Evolutionary conservation across 2,113 vertebrate species (phyloP), one percentile per base, ranked within the genome.

Genomic region (Cyanoderma ruficeps): DNA sequence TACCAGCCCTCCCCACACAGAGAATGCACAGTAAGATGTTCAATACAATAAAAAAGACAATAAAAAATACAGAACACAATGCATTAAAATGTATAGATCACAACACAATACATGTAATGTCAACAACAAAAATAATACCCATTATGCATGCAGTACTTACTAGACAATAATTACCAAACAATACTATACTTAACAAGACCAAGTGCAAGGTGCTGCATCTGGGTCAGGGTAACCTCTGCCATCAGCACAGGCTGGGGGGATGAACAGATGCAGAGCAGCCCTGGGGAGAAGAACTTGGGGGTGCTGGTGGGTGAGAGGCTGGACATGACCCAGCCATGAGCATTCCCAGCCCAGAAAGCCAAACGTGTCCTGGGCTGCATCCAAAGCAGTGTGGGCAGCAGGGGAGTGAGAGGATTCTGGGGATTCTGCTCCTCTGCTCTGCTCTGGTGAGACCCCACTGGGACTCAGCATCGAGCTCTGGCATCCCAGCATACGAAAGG

Each of bases 161-260:
- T 31, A 37, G 31, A 22, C n/a, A 59, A 50, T 22, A 44, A 44
- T 17, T 41, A 53, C 28, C 5, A 21, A 41, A 24, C 3, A 39
- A 9, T 24, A 24, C 3, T 61, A 1, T n/a, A 47, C 53, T 69
- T 46, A 33, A n/a, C 10, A 69, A 33, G 33, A 28, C 22, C 6
- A 20, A 61, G 12, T 33, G 3, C 23, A 37, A 46, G 19, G 5
- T 53, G 15, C 46, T 60, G 12, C 20, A 19, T 5, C 27, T 60
- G 1, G 6, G 14, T 23, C 0, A 0, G 22, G 6, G 4, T 10
- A 44, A 15, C 15, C 1, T 5, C 39, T 23, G 21, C 1, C 2
- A 28, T 13, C 12, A 61, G 2, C 12, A 15, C 18, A 52, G 64
- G 3, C 27, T 53, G 12, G 6, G 3, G 3, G 4, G 6, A 24